Evolutionary conservation across 2,888 invertebrate species (phyloP).

Genomic region (Synanthedon formicaeformis): DNA sequence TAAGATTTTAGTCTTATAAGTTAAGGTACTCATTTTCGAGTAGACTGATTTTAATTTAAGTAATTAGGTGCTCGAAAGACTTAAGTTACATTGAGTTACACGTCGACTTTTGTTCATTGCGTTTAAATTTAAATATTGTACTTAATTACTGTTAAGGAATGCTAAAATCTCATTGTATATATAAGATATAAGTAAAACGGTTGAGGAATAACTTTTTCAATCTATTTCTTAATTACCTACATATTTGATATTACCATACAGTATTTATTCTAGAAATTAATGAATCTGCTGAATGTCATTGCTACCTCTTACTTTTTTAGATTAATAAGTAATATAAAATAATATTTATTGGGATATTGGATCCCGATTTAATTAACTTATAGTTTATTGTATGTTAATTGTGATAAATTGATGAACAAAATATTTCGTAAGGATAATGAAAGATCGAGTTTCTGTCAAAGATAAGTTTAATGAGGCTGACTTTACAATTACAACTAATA

Average conservation of each 20-base stretch:
- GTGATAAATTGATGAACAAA: slow-evolving; percentile 46
- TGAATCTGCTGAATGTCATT: slow-evolving; percentile 58
- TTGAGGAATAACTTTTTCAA: not conserved
- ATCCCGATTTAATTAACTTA: slow-evolving; percentile 29
- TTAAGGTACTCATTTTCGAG: slow-evolving; percentile 48
- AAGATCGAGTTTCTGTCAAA: slow-evolving; percentile 18
- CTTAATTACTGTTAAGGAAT: not conserved
- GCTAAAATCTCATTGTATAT: not conserved
- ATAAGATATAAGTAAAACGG: not conserved
- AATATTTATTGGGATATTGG: slow-evolving; percentile 42
- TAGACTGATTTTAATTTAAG: slow-evolving; percentile 66
- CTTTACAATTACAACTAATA: too few species aligned
- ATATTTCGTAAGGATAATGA: slow-evolving; percentile 1
- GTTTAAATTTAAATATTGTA: not conserved
- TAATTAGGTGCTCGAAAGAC: slow-evolving; percentile 44
- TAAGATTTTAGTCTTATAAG: slow-evolving; percentile 4
- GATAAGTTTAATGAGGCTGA: slow-evolving; percentile 4
- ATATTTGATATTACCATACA: slow-evolving; percentile 63
- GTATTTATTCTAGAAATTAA: slow-evolving; percentile 56
- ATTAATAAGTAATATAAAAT: slow-evolving; percentile 23
- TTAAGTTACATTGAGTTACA: slow-evolving; percentile 19
- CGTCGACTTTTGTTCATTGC: not conserved
- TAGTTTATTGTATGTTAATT: slow-evolving; percentile 22
- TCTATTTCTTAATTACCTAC: not conserved
- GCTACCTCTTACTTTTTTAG: slow-evolving; percentile 61